Evolutionary conservation across 64 coral and sea anemone genomes (phyloP).

Genomic region (Trachythela sp.): DNA sequence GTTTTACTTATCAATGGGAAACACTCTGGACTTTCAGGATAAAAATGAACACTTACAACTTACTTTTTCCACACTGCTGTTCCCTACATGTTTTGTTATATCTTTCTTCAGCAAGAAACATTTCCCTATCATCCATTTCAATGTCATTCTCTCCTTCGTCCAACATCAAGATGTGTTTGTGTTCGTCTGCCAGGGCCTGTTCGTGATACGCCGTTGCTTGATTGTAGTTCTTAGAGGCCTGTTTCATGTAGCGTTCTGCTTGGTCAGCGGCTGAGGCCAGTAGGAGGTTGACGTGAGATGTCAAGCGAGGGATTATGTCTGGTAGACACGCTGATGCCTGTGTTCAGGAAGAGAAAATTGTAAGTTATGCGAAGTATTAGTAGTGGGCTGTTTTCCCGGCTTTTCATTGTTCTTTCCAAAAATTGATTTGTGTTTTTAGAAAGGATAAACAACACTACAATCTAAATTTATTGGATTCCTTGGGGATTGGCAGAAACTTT

Average conservation of each 20-base stretch:
- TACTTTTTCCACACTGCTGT: conserved; percentile 72
- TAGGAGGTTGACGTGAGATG: conserved; percentile 33
- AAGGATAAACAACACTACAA: too few species aligned
- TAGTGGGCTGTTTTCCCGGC: too few species aligned
- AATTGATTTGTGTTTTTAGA: too few species aligned
- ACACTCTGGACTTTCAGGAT: too few species aligned
- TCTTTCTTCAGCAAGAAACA: conserved; percentile 71
- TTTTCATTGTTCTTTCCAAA: too few species aligned
- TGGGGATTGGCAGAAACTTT: too few species aligned
- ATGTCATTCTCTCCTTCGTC: conserved; percentile 44
- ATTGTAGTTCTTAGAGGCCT: conserved; percentile 68
- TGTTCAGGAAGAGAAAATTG: not conserved
- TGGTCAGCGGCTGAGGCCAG: conserved; percentile 57
- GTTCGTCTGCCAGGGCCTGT: conserved; percentile 59
- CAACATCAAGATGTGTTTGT: conserved; percentile 56
- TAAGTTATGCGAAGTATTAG: too few species aligned
- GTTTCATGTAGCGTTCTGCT: conserved; percentile 74
- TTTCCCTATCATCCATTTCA: conserved; percentile 69
- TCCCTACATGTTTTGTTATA: conserved; percentile 74
- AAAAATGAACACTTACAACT: not conserved
- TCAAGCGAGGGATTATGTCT: conserved; percentile 58
- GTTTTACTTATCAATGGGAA: too few species aligned
- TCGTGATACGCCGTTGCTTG: conserved; percentile 83
- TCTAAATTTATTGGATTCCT: too few species aligned
- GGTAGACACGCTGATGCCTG: conserved; percentile 92